Base-by-base conservation (phyloP, 2,888 invertebrate genomes). In the Leucophenga maculata region DNA sequence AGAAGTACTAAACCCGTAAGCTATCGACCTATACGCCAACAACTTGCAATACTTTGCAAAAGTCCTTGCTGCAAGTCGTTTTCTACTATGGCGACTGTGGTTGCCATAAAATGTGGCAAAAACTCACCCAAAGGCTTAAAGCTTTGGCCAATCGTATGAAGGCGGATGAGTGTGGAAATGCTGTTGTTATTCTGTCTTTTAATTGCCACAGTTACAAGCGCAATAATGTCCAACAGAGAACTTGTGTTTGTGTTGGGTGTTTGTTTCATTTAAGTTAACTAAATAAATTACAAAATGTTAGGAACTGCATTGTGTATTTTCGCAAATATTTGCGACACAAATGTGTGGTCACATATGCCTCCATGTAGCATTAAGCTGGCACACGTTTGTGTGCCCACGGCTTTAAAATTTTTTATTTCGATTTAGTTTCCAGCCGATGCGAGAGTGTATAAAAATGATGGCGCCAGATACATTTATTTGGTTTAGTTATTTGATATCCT, bases 161-260 rank as follows among this genome's bases (percentile, higher is more conserved):
- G 50, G 6, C 50, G 6, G 8, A 16, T 16, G 50, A 14, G 16
- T 50, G 16, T 46, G n/a, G 76, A 79, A 80, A 69, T 72, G 68
- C 73, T 73, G 11, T 6, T 74, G 75, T 80, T 76, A 39, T 39
- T 75, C 64, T 68, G 65, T 66, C 68, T 74, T 70, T 78, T 83
- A 80, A 80, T 83, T 80, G 83, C 75, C 65, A 73, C 79, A 76
- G 79, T 80, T 79, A 79, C 75, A 78, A 73, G 74, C 68, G 71
- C 69, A 68, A 16, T 31, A 50, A 39, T 39, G 39, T 39, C 39
- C 26, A 52, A 39, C 69, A 31, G 75, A 39, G 6, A 76, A 70
- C 65, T 65, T 39, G 22, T 22, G 68, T 50, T 14, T 32, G 59
- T 31, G 32, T 59, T n/a, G n/a, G n/a, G 32, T 32, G 55, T 44